Evolutionary conservation across 2,113 vertebrate genomes (phyloP), one percentile per base, ranked within the genome.

Genomic region (Trichomycterus rosablanca): DNA sequence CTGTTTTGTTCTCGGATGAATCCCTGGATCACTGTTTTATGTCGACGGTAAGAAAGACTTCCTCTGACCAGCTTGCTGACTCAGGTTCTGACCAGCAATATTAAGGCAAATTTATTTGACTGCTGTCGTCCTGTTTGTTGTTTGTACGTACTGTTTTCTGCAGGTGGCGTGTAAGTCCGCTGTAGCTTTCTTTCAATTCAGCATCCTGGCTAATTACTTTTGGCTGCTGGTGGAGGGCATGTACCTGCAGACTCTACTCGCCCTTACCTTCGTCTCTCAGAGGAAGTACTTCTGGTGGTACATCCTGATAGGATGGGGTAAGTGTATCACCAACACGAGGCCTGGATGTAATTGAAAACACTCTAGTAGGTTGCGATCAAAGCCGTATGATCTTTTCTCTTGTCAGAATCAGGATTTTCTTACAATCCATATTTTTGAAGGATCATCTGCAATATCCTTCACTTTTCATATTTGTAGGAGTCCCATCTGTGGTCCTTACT

Each of bases 181-280:
- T 1, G 87, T 92, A 1, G 28, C 82, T 2, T 92, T 94, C 79
- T 91, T 93, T 77, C 91, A 94, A 74, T 92, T 90, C 78, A 89
- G 90, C 0, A 88, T 93, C 67, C 78, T 93, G 74, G 88, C 91
- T 70, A 93, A 92, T 83, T 92, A 90, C 83, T 92, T 87, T 78
- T 93, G 92, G 92, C 45, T 94, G 73, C 80, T 94, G 77, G 91
- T 93, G 78, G 92, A 93, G 70, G 92, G 89, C 14, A 82, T 94
- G 87, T 94, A 91, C 73, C 86, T 94, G 72, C 90, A 94, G 78
- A 92, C 89, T 0, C 83, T 94, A 55, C 83, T 94, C 63, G 89
- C 89, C 14, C 81, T 92, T 55, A 86, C 91, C 63, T 93, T 93
- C 39, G 87, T 90, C 72, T 91, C 88, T 0, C 89, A 92, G 75